Evolutionary conservation across 2,888 invertebrate genomes (phyloP), one percentile per base, ranked within the genome.

Genomic region (Nephrocerus scutellatus): DNA sequence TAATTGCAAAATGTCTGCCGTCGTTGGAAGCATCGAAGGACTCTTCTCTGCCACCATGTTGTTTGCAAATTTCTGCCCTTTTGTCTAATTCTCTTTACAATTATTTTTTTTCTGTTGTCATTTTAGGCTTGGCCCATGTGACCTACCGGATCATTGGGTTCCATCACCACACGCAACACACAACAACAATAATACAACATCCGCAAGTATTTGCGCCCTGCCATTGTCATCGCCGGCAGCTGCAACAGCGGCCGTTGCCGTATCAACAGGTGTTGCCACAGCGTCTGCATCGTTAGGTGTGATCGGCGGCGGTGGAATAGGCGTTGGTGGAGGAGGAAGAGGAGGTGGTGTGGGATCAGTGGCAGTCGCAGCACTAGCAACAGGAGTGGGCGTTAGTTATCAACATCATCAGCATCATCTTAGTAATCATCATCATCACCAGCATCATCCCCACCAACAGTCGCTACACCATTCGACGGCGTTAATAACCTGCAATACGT

Each of bases 91-190:
- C n/a, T n/a, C n/a, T n/a, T n/a, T n/a, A n/a, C n/a, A n/a, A n/a
- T 20, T 23, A 2, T 29, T 6, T 35, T 26, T 23, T 37, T 30
- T 6, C 29, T 8, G 8, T 36, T 10, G 15, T 32, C 14, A 10
- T 82, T 80, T 54, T 76, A 88, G 88, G 84, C 81, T 84, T 77
- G 84, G 85, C 79, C 84, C 86, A 77, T 83, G 84, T 84, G 86
- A 87, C 75, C 79, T 85, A 75, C 84, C 65, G 59, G 67, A 68
- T 58, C 63, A 61, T 60, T 69, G 69, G 69, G 61, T 54, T 41
- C n/a, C n/a, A n/a, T n/a, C n/a, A n/a, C 50, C 54, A 40, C 55
- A 53, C 36, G 47, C 50, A 44, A 47, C 50, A 44, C 52, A 53
- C 46, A 49, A n/a, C n/a, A n/a, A n/a, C n/a, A n/a, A n/a, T n/a